phyloP scores from a whole-genome alignment of 2,888 invertebrate genomes.

The Orthosia gracilis region DNA sequence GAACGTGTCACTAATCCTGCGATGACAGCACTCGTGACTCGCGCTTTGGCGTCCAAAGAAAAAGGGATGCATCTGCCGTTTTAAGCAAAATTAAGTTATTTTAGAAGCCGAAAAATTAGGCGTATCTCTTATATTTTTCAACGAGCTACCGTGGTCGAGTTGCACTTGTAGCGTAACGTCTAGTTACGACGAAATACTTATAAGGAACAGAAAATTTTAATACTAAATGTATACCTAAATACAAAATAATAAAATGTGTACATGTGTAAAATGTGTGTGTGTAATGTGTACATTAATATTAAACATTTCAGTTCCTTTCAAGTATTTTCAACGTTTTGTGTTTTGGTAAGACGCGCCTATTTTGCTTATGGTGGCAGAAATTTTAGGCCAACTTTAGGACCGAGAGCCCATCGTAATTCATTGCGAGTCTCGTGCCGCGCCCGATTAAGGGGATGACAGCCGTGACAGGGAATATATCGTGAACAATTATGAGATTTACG shows the following conservation, averaged over 20 bases:
- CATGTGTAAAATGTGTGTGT: too few relatives aligned
- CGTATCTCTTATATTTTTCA: background rate
- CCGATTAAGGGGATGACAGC: constrained; percentile 86
- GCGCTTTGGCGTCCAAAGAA: constrained; percentile 66
- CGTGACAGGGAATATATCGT: constrained; percentile 86
- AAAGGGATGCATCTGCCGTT: background rate
- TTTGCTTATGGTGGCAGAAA: constrained; percentile 43
- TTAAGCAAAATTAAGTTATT: background rate
- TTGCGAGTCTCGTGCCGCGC: constrained; percentile 73
- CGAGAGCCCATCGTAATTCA: constrained; percentile 68
- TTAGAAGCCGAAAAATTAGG: background rate
- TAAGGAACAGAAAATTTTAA: background rate
- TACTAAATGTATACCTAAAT: too few relatives aligned
- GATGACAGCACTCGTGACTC: constrained; percentile 74
- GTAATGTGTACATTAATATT: too few relatives aligned
- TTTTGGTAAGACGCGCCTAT: background rate
- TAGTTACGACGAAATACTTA: background rate
- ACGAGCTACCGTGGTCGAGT: background rate
- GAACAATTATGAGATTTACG: constrained; percentile 82
- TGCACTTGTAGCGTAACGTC: background rate
- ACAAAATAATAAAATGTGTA: too few relatives aligned
- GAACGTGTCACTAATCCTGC: constrained; percentile 86
- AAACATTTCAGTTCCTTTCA: background rate
- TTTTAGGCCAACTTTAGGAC: constrained; percentile 26
- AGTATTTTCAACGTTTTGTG: background rate